A percentile compares a stretch with the other conserved stretches of the same genome.
Evolutionary conservation across 2,113 vertebrate species (phyloP).

Genomic region (Poicephalus gulielmi): DNA sequence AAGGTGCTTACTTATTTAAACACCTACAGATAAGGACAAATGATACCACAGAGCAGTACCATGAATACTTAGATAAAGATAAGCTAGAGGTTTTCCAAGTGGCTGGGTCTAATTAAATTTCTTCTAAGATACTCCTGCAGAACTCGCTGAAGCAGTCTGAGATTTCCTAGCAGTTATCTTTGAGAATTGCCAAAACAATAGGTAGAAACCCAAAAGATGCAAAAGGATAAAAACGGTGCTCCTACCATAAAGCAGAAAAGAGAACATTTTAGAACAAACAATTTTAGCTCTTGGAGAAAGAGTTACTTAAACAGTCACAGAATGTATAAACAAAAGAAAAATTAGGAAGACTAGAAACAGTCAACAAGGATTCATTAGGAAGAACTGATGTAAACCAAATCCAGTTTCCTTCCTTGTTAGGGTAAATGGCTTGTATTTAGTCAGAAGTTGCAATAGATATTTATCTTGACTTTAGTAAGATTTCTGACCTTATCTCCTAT

Average conservation of each 20-base stretch:
- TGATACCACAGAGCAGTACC: not conserved
- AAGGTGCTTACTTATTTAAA: conserved; percentile 56
- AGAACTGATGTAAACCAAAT: not conserved
- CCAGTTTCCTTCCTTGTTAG: not conserved
- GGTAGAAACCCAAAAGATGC: not conserved
- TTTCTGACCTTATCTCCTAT: not conserved
- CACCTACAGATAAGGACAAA: conserved; percentile 39
- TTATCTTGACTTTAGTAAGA: not conserved
- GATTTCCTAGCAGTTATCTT: not conserved
- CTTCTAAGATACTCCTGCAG: not conserved
- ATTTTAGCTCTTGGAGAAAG: not conserved
- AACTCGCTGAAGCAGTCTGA: not conserved
- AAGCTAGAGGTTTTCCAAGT: conserved; percentile 27
- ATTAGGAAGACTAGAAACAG: not conserved
- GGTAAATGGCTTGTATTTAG: not conserved
- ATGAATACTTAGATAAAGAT: conserved; percentile 2
- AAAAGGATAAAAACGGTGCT: not conserved
- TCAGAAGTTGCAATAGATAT: not conserved
- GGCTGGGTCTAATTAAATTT: not conserved
- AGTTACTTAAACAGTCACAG: not conserved
- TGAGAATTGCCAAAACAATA: not conserved
- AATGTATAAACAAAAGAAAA: not conserved
- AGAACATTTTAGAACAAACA: not conserved
- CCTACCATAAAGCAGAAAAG: not conserved
- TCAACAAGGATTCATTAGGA: not conserved